A percentile compares a stretch with the other conserved stretches of the same genome.
Conservation (phyloP, 2,888 invertebrate genomes). For the Drosophila demipolita region DNA sequence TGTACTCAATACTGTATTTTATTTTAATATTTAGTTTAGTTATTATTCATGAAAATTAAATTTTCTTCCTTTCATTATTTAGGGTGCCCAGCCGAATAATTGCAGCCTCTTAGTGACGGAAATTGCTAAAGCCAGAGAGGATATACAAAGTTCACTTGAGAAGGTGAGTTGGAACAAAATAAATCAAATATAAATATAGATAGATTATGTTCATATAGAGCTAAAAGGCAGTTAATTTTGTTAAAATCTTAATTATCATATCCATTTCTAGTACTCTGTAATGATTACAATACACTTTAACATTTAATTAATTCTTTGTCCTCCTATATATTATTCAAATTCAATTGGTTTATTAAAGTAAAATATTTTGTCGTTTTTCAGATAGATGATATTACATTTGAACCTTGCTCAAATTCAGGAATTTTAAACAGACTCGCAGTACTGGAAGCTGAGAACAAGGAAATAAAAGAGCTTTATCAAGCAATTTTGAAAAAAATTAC, state of each 20-base stretch:
- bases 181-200: not conserved
- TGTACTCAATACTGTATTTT: too few species aligned
- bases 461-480: constrained; percentile 83
- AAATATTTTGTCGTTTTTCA: constrained; percentile 68
- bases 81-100: constrained; percentile 70
- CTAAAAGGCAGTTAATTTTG: not conserved
- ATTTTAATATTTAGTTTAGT: not conserved
- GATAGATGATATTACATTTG: constrained; percentile 89
- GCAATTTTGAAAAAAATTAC: constrained; percentile 83
- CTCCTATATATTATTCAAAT: not conserved
- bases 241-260: not conserved
- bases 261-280: not conserved
- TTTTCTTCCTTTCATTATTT: constrained; percentile 54
- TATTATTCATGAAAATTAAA: not conserved
- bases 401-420: constrained; percentile 86
- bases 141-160: constrained; percentile 91
- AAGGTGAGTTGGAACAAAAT: constrained; percentile 86
- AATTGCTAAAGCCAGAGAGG: constrained; percentile 94
- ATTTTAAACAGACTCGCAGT: constrained; percentile 86
- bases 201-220: not conserved
- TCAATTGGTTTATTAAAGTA: not conserved
- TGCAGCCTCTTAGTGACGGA: constrained; percentile 91
- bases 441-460: constrained; percentile 87
- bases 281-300: not conserved
- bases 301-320: not conserved